These are phyloP conservation scores for Pogonognathellus flavescens DNA, from an alignment of 1,140 invertebrate species.

Conservation along the genomic window DNA sequence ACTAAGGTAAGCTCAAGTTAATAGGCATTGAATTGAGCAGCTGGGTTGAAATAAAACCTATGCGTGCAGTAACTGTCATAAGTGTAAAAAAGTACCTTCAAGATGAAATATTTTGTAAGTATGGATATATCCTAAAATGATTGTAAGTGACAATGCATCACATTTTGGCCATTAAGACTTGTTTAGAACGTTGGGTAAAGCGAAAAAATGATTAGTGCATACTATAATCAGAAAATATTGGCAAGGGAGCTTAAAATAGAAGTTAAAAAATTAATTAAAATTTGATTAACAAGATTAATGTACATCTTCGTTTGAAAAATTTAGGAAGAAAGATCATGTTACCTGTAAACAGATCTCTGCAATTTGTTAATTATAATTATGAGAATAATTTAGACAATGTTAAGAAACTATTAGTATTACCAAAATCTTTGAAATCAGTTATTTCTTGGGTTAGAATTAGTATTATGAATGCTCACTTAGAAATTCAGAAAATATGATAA, in stretches of 20 bases:
- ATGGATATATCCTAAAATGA: slow-evolving; percentile 66
- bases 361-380: background rate
- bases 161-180: slow-evolving; percentile 53
- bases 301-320: slow-evolving; percentile 70
- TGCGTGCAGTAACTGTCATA: slow-evolving; percentile 67
- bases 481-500: slow-evolving; percentile 53
- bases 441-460: slow-evolving; percentile 41
- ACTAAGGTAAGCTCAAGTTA: no score
- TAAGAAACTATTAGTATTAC: background rate
- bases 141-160: slow-evolving; percentile 68
- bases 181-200: slow-evolving; percentile 29
- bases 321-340: slow-evolving; percentile 69
- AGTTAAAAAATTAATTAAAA: no score
- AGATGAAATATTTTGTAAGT: slow-evolving; percentile 66
- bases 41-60: slow-evolving; percentile 67
- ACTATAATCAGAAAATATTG: slow-evolving; percentile 70
- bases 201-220: slow-evolving; percentile 67
- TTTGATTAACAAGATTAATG: slow-evolving; percentile 68
- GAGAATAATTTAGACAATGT: background rate
- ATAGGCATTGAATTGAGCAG: slow-evolving; percentile 68
- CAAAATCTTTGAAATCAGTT: slow-evolving; percentile 39
- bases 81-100: slow-evolving; percentile 67
- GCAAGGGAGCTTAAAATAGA: slow-evolving; percentile 72
- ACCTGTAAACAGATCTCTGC: slow-evolving; percentile 46
- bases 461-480: slow-evolving; percentile 9